Evolutionary conservation across 2,113 vertebrate species (phyloP).

Genomic region (Nannobrachium achirus): DNA sequence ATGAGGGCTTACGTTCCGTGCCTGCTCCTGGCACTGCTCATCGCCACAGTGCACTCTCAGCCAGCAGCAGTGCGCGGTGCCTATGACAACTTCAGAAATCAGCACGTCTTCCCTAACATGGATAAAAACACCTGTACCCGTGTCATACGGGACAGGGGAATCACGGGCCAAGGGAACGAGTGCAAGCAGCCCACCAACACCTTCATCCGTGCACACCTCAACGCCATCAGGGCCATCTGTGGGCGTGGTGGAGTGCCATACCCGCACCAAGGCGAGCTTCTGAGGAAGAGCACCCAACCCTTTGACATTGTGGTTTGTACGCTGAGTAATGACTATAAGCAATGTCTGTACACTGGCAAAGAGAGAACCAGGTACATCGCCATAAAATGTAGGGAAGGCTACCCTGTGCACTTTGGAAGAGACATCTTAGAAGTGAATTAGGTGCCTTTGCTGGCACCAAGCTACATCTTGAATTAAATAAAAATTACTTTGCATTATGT

Average conservation of each 20-base stretch:
- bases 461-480: neutral
- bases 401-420: slow-evolving; percentile 35
- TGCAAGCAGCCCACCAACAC: slow-evolving; percentile 49
- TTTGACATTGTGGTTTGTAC: slow-evolving; percentile 41
- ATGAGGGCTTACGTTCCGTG: slow-evolving; percentile 34
- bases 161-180: neutral
- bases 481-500: slow-evolving; percentile 7
- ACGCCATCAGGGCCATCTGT: neutral
- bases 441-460: no score
- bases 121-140: fast-evolving
- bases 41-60: slow-evolving; percentile 18
- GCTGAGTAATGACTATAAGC: neutral
- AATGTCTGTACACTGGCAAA: slow-evolving; percentile 29
- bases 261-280: fast-evolving
- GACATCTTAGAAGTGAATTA: slow-evolving; percentile 26
- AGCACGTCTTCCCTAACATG: slow-evolving; percentile 3
- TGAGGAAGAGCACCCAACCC: slow-evolving; percentile 29
- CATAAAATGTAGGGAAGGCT: slow-evolving; percentile 9
- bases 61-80: fast-evolving
- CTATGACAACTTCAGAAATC: slow-evolving; percentile 10
- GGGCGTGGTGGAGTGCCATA: fast-evolving
- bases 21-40: slow-evolving; percentile 39
- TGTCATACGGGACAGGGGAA: fast-evolving
- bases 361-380: slow-evolving; percentile 12
- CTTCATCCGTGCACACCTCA: slow-evolving; percentile 32